Base-by-base conservation (phyloP, 2,113 vertebrate species). In the Lophura nycthemera region DNA sequence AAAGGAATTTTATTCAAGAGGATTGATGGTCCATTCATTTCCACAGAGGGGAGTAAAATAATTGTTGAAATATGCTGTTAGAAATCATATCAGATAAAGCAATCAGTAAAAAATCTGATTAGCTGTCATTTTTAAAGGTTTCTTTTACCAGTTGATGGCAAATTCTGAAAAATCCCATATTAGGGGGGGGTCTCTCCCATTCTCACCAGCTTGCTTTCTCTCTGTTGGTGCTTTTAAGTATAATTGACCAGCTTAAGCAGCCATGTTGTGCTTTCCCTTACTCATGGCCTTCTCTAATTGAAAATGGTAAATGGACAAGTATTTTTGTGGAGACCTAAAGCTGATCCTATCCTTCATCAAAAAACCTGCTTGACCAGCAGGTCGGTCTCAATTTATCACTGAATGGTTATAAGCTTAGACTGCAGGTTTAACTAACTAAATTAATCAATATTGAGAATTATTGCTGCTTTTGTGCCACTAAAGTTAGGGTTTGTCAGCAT, bases 351-450 rank as follows among this genome's bases (percentile, higher is more conserved):
- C 82, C 93, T 96, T 97, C 87, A 97, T 97, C 90, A 88, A 65
- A 93, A 97, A 97, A 94, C 73, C 91, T 96, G 73, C 96, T 96
- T 97, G 93, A 80, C 83, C 70, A 97, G 88, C 94, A 95, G 90
- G 87, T 95, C 89, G 84, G 95, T 97, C 92, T 96, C 86, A 93
- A 75, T 97, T 97, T 96, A 95, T 97, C 93, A 96, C 69, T 66
- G 80, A 96, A 89, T 95, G 60, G 77, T 96, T 96, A 93, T 96
- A 95, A 92, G 89, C 92, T 97, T 97, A 96, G 88, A 95, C 88
- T 96, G 61, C 92, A 97, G 86, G 80, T 97, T 97, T 97, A 97
- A 96, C 94, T 97, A 95, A 97, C 90, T 97, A 94, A 97, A 96
- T 97, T 96, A 96, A 97, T 96, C 97, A 93, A 97, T 97, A 94